Conservation (phyloP, 1,140 invertebrate genomes). For the Ylistrum balloti region DNA sequence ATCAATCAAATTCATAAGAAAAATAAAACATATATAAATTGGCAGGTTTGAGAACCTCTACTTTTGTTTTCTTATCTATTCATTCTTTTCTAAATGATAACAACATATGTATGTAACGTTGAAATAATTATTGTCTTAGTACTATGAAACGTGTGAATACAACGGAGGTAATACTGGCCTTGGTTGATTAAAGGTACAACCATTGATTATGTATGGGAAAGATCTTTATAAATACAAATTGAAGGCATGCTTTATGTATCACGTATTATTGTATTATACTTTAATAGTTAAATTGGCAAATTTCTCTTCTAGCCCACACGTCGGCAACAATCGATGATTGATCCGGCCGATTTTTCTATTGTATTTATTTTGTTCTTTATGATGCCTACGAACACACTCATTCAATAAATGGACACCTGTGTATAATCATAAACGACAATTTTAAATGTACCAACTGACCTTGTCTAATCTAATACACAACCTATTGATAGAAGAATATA, state of each 20-base stretch:
- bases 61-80: too few species aligned
- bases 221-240: background rate
- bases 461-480: background rate
- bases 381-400: background rate
- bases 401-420: background rate
- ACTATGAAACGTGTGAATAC: too few species aligned
- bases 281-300: background rate
- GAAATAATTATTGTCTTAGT: too few species aligned
- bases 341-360: background rate
- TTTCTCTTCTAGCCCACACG: background rate
- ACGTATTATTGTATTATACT: background rate
- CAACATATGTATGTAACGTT: too few species aligned
- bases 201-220: background rate
- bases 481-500: background rate
- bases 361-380: background rate
- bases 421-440: background rate
- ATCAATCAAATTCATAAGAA: too few species aligned
- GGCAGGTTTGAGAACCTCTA: too few species aligned
- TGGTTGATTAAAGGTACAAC: background rate
- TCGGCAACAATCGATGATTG: background rate
- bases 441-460: background rate
- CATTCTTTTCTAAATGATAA: too few species aligned
- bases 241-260: background rate
- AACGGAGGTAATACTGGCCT: too few species aligned
- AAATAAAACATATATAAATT: too few species aligned